Base-by-base conservation (phyloP, 2,888 invertebrate species). In the Heteropelma amictum region DNA sequence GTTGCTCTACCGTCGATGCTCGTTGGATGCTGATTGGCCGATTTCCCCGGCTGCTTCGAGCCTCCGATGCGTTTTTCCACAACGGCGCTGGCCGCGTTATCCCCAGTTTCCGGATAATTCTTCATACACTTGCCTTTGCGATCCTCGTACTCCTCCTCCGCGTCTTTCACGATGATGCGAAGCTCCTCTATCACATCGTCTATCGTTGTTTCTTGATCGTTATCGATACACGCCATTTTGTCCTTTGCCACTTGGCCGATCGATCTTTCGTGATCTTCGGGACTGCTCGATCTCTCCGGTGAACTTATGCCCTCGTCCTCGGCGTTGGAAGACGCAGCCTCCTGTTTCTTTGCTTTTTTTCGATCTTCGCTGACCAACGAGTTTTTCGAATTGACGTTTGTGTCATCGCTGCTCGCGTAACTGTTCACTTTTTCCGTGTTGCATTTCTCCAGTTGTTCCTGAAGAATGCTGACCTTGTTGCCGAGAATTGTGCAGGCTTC, bases 221-320 rank as follows among this genome's bases (percentile, higher is more conserved):
- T 93, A 47, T 93, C 93, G 3, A 90, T 90, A 40, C 90, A 45
- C 65, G 72, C 40, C 60, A 67, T 56, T 73, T 77, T 75, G 8
- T 53, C 26, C 40, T 72, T 71, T 19, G 79, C 79, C 8, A 28
- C 35, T 28, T 69, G 40, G 35, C 68, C 45, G 2, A n/a, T 23
- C 2, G 17, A 49, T 30, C 70, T 75, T 17, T 61, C 64, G 17
- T 90, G 86, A 30, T 92, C 92, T 81, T 95, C 95, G 0, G 95
- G 95, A 74, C 94, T 94, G 45, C 95, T 90, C 40, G 95, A 95
- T 10, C 91, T 90, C 86, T 96, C 96, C 0, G 96, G 96, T 6
- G 96, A 96, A 83, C 95, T 96, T 79, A 96, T 96, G 4, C 96
- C 96, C 91, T 96, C 96, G 84, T 96, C 96, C 89, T 96, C 96